Evolutionary conservation across 2,797 vertebrate genomes (phyloP).

Genomic region (Fistularia tabacaria): DNA sequence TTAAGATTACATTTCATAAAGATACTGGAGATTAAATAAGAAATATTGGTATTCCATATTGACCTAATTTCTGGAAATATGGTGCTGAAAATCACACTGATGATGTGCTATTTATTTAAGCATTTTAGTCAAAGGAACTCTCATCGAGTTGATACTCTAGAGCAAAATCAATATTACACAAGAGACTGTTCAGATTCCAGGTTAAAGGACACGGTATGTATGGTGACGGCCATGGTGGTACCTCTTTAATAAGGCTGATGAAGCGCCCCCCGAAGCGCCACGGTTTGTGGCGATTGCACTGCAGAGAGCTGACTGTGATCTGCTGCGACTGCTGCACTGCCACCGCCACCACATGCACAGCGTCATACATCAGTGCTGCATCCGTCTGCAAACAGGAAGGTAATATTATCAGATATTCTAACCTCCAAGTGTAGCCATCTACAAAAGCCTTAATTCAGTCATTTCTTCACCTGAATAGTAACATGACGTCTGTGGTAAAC

Average conservation of each 20-base stretch:
- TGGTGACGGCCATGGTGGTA: slow-evolving; percentile 34
- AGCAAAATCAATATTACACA: slow-evolving; percentile 8
- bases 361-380: slow-evolving; percentile 94
- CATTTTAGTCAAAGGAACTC: no score
- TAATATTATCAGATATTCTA: slow-evolving; percentile 23
- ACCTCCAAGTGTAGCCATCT: slow-evolving; percentile 28
- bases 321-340: slow-evolving; percentile 95
- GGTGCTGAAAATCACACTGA: no score
- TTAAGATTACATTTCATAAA: slow-evolving; percentile 10
- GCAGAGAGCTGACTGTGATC: slow-evolving; percentile 96
- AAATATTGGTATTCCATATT: no score
- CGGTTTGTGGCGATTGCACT: slow-evolving; percentile 95
- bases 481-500: no score
- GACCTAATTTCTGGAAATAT: no score
- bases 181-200: slow-evolving; percentile 6
- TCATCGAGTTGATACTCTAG: not conserved
- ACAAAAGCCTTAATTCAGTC: no score
- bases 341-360: slow-evolving; percentile 93
- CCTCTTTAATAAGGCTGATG: slow-evolving; percentile 95
- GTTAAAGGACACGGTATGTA: slow-evolving; percentile 23
- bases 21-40: not conserved
- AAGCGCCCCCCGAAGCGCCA: slow-evolving; percentile 94
- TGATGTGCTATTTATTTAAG: no score
- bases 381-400: slow-evolving; percentile 81
- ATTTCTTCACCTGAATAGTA: no score